A percentile compares a stretch with the other conserved stretches of the same genome.
Conservation (phyloP, 2,113 vertebrate species). For the Callospermophilus lateralis region DNA sequence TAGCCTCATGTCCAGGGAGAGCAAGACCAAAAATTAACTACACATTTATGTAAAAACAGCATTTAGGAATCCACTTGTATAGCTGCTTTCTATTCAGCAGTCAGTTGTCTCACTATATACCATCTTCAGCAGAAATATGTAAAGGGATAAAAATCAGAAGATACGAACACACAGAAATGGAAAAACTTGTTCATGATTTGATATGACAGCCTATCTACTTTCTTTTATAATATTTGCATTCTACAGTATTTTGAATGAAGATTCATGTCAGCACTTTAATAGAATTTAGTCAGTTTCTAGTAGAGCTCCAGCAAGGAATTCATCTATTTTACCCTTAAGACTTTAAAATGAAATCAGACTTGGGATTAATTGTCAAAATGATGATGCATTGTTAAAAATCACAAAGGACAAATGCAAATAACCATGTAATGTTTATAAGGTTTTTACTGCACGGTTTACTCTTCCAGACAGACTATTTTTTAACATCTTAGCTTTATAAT, state of each 20-base stretch:
- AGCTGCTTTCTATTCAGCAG: neutral
- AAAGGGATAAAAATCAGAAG: slow-evolving; percentile 23
- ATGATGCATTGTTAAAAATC: neutral
- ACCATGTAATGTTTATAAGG: slow-evolving; percentile 39
- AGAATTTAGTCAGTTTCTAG: slow-evolving; percentile 16
- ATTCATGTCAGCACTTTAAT: neutral
- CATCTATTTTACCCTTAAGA: neutral
- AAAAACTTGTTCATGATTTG: neutral
- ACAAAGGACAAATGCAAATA: slow-evolving; percentile 27
- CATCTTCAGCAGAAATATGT: slow-evolving; percentile 44
- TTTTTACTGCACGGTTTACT: slow-evolving; percentile 32
- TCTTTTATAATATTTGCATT: slow-evolving; percentile 13
- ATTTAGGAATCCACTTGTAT: slow-evolving; percentile 3
- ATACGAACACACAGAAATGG: neutral
- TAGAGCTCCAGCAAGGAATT: neutral
- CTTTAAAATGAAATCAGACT: slow-evolving; percentile 39
- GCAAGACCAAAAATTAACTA: neutral
- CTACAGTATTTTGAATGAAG: slow-evolving; percentile 28
- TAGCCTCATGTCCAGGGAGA: neutral
- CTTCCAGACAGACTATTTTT: neutral
- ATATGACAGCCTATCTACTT: neutral
- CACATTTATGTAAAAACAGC: neutral
- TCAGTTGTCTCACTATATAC: neutral
- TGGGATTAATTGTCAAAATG: slow-evolving; percentile 61
- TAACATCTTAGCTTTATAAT: neutral